Conservation (phyloP, 1,140 invertebrate genomes). For the Rhopalosiphum maidis region DNA sequence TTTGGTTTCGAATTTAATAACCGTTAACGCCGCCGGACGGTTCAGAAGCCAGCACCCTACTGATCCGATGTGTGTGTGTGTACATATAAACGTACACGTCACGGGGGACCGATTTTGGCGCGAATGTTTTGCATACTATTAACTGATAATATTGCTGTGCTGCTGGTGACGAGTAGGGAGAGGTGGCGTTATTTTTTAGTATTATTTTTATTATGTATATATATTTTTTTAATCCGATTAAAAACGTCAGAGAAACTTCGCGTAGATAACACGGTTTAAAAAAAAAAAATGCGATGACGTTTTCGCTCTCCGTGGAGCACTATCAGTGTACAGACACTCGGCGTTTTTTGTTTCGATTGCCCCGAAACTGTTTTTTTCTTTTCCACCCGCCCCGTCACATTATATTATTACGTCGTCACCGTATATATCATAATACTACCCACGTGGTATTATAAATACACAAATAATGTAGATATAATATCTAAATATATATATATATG, state of each 20-base stretch:
- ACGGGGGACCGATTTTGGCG: conserved; percentile 28
- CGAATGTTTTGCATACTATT: conserved; percentile 45
- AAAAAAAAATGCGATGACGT: neutral
- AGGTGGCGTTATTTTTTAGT: neutral
- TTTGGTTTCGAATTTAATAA: conserved; percentile 53
- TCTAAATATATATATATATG: neutral
- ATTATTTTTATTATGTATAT: conserved; percentile 25
- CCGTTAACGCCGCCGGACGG: conserved; percentile 45
- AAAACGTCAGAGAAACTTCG: conserved; percentile 15
- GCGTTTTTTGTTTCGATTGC: neutral
- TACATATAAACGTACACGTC: neutral
- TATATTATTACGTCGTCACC: neutral
- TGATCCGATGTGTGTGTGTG: neutral
- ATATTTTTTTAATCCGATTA: conserved; percentile 30
- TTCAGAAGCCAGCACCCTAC: conserved; percentile 28
- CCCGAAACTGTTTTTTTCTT: neutral
- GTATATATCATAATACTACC: neutral
- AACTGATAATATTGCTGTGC: conserved; percentile 8
- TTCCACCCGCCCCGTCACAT: too few relatives aligned
- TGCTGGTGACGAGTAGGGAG: neutral
- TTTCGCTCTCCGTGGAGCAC: neutral
- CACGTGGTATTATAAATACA: neutral
- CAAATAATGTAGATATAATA: neutral
- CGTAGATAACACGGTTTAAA: conserved; percentile 4
- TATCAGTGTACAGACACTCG: conserved; percentile 42